phyloP scores from a whole-genome alignment of 23 tunicate genomes.

The Halocynthia aurantium region DNA sequence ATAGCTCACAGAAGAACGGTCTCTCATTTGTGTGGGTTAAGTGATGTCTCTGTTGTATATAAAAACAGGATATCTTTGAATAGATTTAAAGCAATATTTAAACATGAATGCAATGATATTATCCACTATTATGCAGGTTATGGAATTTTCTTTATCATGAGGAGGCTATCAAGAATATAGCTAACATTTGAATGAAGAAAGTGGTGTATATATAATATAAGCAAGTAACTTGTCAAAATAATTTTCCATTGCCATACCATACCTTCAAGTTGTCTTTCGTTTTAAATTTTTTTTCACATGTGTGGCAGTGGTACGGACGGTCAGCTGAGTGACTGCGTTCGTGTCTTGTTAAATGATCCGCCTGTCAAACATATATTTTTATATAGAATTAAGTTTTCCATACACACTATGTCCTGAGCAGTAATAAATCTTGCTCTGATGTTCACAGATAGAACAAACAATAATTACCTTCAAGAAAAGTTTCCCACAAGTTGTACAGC shows the following conservation, averaged over 20 bases:
- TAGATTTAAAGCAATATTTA: too few species aligned
- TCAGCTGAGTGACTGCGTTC: constrained; percentile 74
- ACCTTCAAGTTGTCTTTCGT: constrained; percentile 82
- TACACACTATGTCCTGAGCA: neutral
- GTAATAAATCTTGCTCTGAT: neutral
- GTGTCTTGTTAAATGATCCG: constrained; percentile 76
- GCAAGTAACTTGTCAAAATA: neutral
- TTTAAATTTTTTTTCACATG: constrained; percentile 70
- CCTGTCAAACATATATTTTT: constrained; percentile 1
- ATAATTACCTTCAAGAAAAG: constrained; percentile 44
- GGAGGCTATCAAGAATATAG: too few species aligned
- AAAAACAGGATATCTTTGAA: too few species aligned
- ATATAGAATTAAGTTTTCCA: neutral
- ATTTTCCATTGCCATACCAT: neutral
- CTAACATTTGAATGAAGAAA: neutral
- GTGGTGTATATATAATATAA: neutral
- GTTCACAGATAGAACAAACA: neutral
- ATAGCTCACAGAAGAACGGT: constrained; percentile 81
- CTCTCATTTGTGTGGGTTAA: constrained; percentile 60
- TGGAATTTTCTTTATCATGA: too few species aligned
- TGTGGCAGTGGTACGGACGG: constrained; percentile 71
- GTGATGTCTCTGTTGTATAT: constrained; percentile 36
- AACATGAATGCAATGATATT: too few species aligned
- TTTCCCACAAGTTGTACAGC: constrained; percentile 87
- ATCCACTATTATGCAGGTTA: too few species aligned